Evolutionary conservation across 2,888 invertebrate genomes (phyloP), one percentile per base, ranked within the genome.

Genomic region (Tribolium freemani): DNA sequence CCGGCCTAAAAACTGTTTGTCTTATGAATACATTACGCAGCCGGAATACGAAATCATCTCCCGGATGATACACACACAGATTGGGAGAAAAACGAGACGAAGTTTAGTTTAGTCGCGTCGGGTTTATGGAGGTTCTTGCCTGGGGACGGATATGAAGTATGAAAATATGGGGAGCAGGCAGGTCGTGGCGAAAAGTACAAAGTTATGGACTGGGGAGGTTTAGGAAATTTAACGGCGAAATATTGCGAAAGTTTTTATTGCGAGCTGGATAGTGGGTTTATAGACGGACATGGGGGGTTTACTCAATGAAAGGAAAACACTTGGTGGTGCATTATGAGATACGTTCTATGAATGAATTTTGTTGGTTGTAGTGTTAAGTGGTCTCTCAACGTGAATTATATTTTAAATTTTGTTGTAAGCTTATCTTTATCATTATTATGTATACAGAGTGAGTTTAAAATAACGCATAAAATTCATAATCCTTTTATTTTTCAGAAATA

Each of bases 1-100:
- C 50, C 57, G 31, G 68, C 57, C 64, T 57, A 68, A 68, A 68
- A 68, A 58, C 58, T 68, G 68, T 68, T 68, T 57, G 58, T 68
- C 68, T 68, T 57, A 68, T 56, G 68, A 57, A 68, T 68, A 58
- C 68, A 57, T 68, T 68, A 57, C 58, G 68, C 58, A 31, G 57
- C 46, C 50, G 57, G 68, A 68, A 68, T 68, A 68, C 68, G 68
- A 68, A 68, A 68, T 68, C 54, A 53, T 53, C 64, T 64, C 44
- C 44, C 5, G 38, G 54, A 64, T 53, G 16, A 63, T 63, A 63
- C 30, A 48, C 16, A 16, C 16, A 16, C 63, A 63, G 63, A 63
- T 63, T 63, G 50, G 50, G 63, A 30, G 63, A 50, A 63, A 63
- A 63, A 63, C 50, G 63, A 50, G 63, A 63, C 63, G 20, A 21